Percentiles rank a stretch among this genome's conserved stretches.
Evolutionary conservation across 2,797 vertebrate species (phyloP).

Genomic region (Yasuhikotakia modesta): DNA sequence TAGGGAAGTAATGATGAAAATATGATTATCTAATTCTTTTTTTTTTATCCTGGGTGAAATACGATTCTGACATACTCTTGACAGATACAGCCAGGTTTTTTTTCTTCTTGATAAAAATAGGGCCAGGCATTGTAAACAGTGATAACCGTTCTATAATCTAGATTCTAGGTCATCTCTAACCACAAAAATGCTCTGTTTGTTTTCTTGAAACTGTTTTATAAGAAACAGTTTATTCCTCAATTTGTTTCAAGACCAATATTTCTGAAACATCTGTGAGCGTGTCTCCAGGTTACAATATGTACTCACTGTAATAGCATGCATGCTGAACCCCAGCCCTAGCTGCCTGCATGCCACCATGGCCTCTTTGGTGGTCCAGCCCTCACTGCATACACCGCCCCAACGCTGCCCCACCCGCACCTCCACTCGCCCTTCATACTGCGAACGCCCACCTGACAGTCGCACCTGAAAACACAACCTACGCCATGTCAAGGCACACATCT

Average conservation of each 20-base stretch:
- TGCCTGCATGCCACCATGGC: conserved; percentile 91
- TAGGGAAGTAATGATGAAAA: not conserved
- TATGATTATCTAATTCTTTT: too few relatives aligned
- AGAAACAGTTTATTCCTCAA: not conserved
- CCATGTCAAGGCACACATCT: conserved; percentile 67
- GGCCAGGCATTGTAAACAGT: not conserved
- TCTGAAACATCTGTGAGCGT: conserved; percentile 3
- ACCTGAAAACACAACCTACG: conserved; percentile 82
- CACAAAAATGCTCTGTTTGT: not conserved
- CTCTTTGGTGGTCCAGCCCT: conserved; percentile 88
- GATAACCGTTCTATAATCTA: not conserved
- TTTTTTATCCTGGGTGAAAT: not conserved
- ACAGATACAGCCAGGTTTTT: not conserved
- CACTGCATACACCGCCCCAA: conserved; percentile 89
- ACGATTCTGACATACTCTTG: not conserved
- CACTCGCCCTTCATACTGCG: conserved; percentile 83
- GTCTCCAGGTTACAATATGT: conserved; percentile 52
- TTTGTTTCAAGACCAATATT: conserved; percentile 3
- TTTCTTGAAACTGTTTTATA: not conserved
- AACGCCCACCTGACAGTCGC: conserved; percentile 84
- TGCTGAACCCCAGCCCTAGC: conserved; percentile 88
- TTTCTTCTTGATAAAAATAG: not conserved
- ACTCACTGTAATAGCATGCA: conserved; percentile 90
- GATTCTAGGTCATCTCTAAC: not conserved
- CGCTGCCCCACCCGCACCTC: conserved; percentile 85